phyloP scores from a whole-genome alignment of 2,888 invertebrate species.

The Buathra laborator region DNA sequence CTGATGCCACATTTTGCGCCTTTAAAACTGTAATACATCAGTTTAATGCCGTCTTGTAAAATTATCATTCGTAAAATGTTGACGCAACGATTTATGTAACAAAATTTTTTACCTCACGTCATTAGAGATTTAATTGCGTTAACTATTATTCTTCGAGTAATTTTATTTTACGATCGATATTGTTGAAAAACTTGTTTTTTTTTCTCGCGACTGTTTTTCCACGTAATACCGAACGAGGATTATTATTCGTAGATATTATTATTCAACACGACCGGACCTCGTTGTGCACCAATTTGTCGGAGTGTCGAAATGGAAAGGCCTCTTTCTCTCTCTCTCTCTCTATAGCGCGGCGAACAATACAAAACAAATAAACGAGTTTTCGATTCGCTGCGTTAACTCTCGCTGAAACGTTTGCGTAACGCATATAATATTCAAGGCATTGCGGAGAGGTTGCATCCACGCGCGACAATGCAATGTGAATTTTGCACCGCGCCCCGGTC shows the following conservation, averaged over 20 bases:
- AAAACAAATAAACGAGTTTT: slow-evolving; percentile 28
- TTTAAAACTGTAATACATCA: no score
- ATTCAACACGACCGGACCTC: not conserved
- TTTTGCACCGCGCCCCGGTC: slow-evolving; percentile 73
- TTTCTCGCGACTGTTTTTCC: not conserved
- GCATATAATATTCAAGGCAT: slow-evolving; percentile 51
- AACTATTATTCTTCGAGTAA: not conserved
- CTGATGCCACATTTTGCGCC: no score
- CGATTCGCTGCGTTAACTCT: slow-evolving; percentile 34
- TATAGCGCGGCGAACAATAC: not conserved
- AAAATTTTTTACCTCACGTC: no score
- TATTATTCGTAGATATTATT: slow-evolving; percentile 1
- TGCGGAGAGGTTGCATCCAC: slow-evolving; percentile 41
- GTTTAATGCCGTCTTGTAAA: no score
- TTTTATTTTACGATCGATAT: not conserved
- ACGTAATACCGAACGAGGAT: not conserved
- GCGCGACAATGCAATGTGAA: slow-evolving; percentile 71
- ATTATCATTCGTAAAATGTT: no score
- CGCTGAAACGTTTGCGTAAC: slow-evolving; percentile 17
- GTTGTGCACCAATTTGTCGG: slow-evolving; percentile 10
- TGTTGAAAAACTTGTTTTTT: not conserved
- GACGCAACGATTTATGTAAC: no score
- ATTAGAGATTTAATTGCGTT: not conserved
- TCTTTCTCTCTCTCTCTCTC: not conserved
- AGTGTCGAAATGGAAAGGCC: slow-evolving; percentile 14